Percentiles rank a stretch among this genome's conserved stretches.
phyloP scores from a whole-genome alignment of 2,797 vertebrate species.

The Antennarius maculatus region DNA sequence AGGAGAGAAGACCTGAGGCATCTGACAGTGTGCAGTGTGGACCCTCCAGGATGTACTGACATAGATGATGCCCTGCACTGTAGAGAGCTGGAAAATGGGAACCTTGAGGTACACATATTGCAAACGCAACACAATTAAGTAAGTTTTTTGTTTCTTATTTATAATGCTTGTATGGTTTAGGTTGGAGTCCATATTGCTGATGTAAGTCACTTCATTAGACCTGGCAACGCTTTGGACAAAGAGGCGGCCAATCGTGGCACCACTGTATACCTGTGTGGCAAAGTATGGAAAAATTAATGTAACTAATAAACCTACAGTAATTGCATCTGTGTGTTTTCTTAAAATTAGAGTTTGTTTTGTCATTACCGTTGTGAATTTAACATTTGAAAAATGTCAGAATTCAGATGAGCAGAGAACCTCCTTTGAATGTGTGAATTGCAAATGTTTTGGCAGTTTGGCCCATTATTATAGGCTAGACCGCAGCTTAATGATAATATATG shows the following conservation, averaged over 20 bases:
- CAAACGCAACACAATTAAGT: not conserved
- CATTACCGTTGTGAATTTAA: not conserved
- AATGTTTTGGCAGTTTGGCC: not conserved
- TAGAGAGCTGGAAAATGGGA: slow-evolving; percentile 88
- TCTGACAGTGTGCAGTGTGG: slow-evolving; percentile 93
- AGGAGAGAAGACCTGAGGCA: slow-evolving; percentile 88
- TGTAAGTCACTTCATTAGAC: slow-evolving; percentile 97
- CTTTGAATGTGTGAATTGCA: too few relatives aligned
- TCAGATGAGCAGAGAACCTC: too few relatives aligned
- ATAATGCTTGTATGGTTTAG: slow-evolving; percentile 65
- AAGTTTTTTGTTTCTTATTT: not conserved
- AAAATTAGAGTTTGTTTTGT: not conserved
- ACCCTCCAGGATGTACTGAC: slow-evolving; percentile 97
- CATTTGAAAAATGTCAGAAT: not conserved
- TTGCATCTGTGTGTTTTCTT: not conserved
- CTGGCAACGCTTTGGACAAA: slow-evolving; percentile 93
- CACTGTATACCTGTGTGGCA: slow-evolving; percentile 97
- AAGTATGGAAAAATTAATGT: slow-evolving; percentile 73
- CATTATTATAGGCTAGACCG: not conserved
- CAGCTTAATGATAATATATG: not conserved
- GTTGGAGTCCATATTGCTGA: slow-evolving; percentile 98
- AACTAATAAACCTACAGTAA: too few relatives aligned
- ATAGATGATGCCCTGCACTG: slow-evolving; percentile 97
- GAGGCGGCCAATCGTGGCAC: slow-evolving; percentile 95
- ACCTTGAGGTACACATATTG: slow-evolving; percentile 85